A percentile compares a stretch with the other conserved stretches of the same genome.
phyloP scores from a whole-genome alignment of 2,113 vertebrate genomes.

The Galemys pyrenaicus region DNA sequence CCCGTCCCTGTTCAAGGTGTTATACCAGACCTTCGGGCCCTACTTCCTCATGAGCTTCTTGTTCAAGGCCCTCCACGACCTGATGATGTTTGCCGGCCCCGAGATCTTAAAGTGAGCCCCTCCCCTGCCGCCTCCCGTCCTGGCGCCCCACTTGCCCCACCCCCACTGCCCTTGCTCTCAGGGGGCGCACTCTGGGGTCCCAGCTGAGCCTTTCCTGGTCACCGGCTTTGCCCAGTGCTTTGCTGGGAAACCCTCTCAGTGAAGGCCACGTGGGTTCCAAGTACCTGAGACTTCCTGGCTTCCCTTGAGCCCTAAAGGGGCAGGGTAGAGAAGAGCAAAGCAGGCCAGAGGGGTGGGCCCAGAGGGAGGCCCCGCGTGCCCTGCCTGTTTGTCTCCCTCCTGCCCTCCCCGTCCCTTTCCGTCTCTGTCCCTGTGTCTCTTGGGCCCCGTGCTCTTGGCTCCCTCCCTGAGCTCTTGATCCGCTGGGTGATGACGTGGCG shows the following conservation, averaged over 20 bases:
- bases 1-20: conserved; percentile 92
- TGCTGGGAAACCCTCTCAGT: background rate
- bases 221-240: background rate
- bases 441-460: background rate
- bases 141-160: background rate
- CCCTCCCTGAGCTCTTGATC: background rate
- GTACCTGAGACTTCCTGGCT: background rate
- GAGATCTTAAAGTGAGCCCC: conserved; percentile 92
- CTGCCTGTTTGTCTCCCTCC: background rate
- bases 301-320: background rate
- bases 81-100: conserved; percentile 96
- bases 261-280: background rate
- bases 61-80: conserved; percentile 94
- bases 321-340: background rate
- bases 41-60: conserved; percentile 96
- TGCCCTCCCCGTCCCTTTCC: background rate
- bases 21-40: conserved; percentile 95
- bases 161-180: background rate
- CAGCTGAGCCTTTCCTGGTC: accelerated
- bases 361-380: background rate
- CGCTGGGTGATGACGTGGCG: background rate
- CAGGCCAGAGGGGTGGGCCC: too few species aligned
- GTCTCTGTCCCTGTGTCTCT: background rate
- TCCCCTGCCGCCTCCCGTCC: background rate
- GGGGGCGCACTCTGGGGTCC: accelerated